phyloP scores from a whole-genome alignment of 2,888 invertebrate genomes.

The Ochropleura leucogaster region DNA sequence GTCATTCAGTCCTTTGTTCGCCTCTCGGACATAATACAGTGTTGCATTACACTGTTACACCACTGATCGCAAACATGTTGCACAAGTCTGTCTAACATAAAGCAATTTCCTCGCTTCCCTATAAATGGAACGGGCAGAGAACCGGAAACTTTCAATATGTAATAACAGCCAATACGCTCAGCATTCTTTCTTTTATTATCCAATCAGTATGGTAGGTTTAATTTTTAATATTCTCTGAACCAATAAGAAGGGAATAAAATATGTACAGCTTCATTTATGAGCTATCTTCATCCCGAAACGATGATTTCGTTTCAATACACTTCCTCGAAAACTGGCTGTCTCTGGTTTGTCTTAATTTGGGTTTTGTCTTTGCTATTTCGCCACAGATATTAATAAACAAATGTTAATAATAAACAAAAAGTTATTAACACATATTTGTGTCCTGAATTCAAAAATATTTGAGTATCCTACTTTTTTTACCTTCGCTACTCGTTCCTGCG shows the following conservation, averaged over 20 bases:
- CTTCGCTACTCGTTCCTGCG: too few species aligned
- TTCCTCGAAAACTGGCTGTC: too few species aligned
- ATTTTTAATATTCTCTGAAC: conserved; percentile 25
- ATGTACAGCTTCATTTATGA: conserved; percentile 27
- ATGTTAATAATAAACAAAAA: too few species aligned
- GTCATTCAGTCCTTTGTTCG: conserved; percentile 38
- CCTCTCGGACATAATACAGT: conserved; percentile 31
- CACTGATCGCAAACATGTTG: conserved; percentile 36
- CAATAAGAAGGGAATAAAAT: conserved; percentile 15
- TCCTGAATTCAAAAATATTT: too few species aligned
- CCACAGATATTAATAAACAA: too few species aligned
- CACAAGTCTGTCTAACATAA: conserved; percentile 21
- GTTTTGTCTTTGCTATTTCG: too few species aligned
- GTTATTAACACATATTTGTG: too few species aligned
- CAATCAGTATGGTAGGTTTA: conserved; percentile 8
- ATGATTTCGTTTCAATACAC: not conserved
- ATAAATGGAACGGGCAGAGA: conserved; percentile 24
- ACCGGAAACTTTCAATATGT: conserved; percentile 33
- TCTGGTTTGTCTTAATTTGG: too few species aligned
- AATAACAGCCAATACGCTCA: conserved; percentile 16
- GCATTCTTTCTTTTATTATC: conserved; percentile 19
- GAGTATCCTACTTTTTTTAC: too few species aligned
- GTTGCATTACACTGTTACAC: conserved; percentile 39
- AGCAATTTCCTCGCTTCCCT: conserved; percentile 37
- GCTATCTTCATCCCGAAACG: conserved; percentile 5